A percentile compares a stretch with the other conserved stretches of the same genome.
Conservation (phyloP, 2,888 invertebrate genomes). For the Melikaiella ostensackeni region DNA sequence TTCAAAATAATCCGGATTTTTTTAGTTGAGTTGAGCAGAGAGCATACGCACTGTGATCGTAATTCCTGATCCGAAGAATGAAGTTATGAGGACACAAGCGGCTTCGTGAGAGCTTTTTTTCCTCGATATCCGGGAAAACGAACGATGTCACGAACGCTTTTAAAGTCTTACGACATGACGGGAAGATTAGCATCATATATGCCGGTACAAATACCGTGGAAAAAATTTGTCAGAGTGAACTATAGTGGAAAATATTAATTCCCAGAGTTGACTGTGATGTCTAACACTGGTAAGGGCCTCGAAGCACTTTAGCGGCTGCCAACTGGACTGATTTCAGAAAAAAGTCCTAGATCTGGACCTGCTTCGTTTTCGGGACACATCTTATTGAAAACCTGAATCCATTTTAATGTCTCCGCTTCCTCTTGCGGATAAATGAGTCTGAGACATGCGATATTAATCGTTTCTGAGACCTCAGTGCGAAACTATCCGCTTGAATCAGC, state of each 20-base stretch:
- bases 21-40: background rate
- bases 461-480: background rate
- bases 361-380: background rate
- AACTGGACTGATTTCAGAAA: background rate
- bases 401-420: background rate
- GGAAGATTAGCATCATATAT: background rate
- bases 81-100: background rate
- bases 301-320: background rate
- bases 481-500: background rate
- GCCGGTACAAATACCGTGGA: background rate
- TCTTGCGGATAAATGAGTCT: background rate
- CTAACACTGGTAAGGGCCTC: background rate
- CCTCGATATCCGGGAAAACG: background rate
- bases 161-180: background rate
- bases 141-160: background rate
- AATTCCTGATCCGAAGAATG: background rate
- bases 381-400: background rate
- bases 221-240: background rate
- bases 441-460: background rate
- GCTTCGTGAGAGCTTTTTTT: background rate
- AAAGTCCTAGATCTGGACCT: too few relatives aligned
- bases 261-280: background rate
- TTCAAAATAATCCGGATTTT: too few relatives aligned
- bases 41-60: background rate
- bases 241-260: background rate